Evolutionary conservation across 2,888 invertebrate species (phyloP).

Genomic region (Leptopterna dolabrata): DNA sequence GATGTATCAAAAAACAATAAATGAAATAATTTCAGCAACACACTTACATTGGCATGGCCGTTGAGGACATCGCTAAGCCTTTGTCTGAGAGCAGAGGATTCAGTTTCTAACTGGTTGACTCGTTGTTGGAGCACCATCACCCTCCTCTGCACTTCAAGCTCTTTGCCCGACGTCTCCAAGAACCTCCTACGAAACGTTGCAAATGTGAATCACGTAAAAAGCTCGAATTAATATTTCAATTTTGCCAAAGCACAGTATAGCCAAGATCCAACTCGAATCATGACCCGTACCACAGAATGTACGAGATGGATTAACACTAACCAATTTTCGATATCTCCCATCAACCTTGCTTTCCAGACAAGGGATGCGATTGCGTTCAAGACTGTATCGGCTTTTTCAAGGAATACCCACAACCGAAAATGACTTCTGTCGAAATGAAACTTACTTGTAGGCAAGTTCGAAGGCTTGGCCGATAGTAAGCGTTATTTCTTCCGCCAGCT

Average conservation of each 20-base stretch:
- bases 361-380: no score
- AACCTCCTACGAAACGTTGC: slow-evolving; percentile 72
- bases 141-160: slow-evolving; percentile 85
- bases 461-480: slow-evolving; percentile 98
- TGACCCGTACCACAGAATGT: no score
- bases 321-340: no score
- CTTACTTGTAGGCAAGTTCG: slow-evolving; percentile 91
- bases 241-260: no score
- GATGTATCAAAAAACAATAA: no score
- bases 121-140: slow-evolving; percentile 83
- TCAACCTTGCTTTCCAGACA: no score
- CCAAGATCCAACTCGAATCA: no score
- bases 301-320: no score
- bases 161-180: slow-evolving; percentile 90
- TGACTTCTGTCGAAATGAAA: not conserved
- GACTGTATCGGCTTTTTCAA: no score
- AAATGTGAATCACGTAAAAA: not conserved
- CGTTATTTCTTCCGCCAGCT: slow-evolving; percentile 96
- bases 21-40: no score
- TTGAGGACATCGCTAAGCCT: slow-evolving; percentile 79
- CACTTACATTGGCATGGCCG: slow-evolving; percentile 69
- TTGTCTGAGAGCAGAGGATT: slow-evolving; percentile 84
- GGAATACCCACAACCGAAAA: no score
- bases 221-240: not conserved
- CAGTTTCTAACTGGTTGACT: slow-evolving; percentile 87